Conservation (phyloP, 2,888 invertebrate species). For the Hermodice carunculata region DNA sequence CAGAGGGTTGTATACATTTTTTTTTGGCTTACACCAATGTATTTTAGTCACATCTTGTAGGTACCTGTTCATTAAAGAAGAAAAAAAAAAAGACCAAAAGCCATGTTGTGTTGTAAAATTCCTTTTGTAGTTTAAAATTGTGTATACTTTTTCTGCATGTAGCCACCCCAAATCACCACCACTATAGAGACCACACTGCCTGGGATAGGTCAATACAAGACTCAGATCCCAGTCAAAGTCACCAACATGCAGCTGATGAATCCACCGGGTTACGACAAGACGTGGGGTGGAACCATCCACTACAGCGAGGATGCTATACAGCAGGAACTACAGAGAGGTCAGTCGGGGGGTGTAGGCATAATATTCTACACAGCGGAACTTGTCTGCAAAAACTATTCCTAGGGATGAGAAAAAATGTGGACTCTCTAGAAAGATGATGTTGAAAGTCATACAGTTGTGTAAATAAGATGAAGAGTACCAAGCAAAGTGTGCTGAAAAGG, state of each 20-base stretch:
- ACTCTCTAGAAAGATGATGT: too few species aligned
- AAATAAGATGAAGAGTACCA: too few species aligned
- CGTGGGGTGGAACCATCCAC: slow-evolving; percentile 24
- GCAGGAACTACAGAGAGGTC: slow-evolving; percentile 30
- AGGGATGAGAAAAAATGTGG: background rate
- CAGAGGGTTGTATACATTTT: too few species aligned
- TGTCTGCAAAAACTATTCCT: background rate
- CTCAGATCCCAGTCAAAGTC: slow-evolving; percentile 65
- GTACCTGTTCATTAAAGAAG: too few species aligned
- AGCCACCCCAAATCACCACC: slow-evolving; percentile 18
- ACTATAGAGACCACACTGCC: slow-evolving; percentile 56
- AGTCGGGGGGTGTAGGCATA: background rate
- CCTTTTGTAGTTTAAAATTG: too few species aligned
- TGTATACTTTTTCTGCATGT: too few species aligned
- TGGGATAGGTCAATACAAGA: slow-evolving; percentile 61
- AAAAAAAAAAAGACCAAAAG: too few species aligned
- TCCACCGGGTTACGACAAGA: slow-evolving; percentile 12
- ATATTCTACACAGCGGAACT: background rate
- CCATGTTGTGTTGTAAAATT: too few species aligned
- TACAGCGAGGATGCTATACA: slow-evolving; percentile 30
- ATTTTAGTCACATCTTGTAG: too few species aligned
- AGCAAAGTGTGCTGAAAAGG: too few species aligned
- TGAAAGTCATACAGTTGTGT: too few species aligned
- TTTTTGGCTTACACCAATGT: too few species aligned
- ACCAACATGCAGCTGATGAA: slow-evolving; percentile 66